Evolutionary conservation across 2,888 invertebrate species (phyloP).

Genomic region (Dolichomitus sp.): DNA sequence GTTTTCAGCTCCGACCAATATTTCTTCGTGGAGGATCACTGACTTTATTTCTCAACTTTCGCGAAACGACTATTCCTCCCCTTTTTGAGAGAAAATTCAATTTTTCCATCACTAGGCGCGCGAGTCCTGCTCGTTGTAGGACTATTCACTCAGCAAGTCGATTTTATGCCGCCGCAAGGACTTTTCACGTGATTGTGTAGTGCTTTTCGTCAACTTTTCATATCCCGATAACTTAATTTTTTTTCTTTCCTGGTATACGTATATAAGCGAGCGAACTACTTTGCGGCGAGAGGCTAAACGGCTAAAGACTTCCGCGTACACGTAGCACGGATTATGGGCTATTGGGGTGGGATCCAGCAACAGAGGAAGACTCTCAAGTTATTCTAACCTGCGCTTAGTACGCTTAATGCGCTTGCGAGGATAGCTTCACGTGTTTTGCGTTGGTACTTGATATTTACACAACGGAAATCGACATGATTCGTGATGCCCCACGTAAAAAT

Average conservation of each 20-base stretch:
- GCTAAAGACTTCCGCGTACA: conserved; percentile 6
- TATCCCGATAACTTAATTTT: not conserved
- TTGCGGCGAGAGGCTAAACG: not conserved
- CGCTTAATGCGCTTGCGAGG: conserved; percentile 41
- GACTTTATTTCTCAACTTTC: conserved; percentile 49
- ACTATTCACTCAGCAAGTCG: not conserved
- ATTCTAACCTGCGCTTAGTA: conserved; percentile 41
- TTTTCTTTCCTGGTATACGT: not conserved
- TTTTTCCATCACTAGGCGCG: not conserved
- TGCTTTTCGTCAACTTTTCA: not conserved
- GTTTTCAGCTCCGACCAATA: not conserved
- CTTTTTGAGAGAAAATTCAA: conserved; percentile 19
- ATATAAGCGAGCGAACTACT: not conserved
- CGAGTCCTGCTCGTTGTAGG: not conserved
- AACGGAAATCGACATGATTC: not conserved
- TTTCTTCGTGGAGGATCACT: conserved; percentile 7
- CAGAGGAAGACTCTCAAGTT: conserved; percentile 57
- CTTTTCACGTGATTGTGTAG: not conserved
- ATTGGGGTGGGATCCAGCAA: conserved; percentile 5
- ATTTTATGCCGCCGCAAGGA: not conserved
- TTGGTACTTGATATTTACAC: conserved; percentile 24
- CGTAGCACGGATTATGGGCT: conserved; percentile 26
- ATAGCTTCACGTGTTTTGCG: conserved; percentile 41
- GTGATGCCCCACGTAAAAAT: not conserved
- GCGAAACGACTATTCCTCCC: conserved; percentile 3